These are phyloP conservation scores for Chloromyia formosa DNA, from an alignment of 2,888 invertebrate species.

Conservation along the genomic window DNA sequence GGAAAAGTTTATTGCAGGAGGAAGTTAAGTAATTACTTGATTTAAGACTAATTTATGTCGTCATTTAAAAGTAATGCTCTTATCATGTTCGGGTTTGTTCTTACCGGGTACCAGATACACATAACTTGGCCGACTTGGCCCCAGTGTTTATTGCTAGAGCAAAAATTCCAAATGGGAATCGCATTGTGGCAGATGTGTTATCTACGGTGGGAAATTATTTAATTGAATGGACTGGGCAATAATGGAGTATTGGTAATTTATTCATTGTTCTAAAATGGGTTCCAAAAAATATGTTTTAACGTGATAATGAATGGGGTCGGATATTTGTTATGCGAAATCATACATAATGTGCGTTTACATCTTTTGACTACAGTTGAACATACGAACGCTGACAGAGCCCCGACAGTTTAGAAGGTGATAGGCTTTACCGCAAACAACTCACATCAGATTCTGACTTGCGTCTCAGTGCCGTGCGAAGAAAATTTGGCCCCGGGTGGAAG, in stretches of 20 bases:
- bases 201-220: constrained; percentile 27
- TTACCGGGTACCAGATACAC: not conserved
- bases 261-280: constrained; percentile 6
- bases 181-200: constrained; percentile 2
- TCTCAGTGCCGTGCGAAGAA: too few species aligned
- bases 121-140: constrained; percentile 14
- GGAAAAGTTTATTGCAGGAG: constrained; percentile 48
- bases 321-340: too few species aligned
- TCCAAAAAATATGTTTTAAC: not conserved
- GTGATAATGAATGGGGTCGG: too few species aligned
- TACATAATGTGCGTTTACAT: too few species aligned
- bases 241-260: constrained; percentile 21
- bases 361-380: too few species aligned
- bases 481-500: too few species aligned
- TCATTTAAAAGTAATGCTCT: constrained; percentile 50
- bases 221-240: constrained; percentile 12
- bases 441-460: too few species aligned
- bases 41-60: constrained; percentile 50
- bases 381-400: too few species aligned
- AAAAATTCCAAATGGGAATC: constrained; percentile 11
- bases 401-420: too few species aligned
- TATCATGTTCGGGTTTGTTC: constrained; percentile 47
- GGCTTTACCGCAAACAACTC: too few species aligned
- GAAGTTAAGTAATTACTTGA: constrained; percentile 51
- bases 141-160: constrained; percentile 24